These are phyloP conservation scores for Sylvietta virens DNA, from an alignment of 2,113 vertebrate species.

Conservation along the genomic window DNA sequence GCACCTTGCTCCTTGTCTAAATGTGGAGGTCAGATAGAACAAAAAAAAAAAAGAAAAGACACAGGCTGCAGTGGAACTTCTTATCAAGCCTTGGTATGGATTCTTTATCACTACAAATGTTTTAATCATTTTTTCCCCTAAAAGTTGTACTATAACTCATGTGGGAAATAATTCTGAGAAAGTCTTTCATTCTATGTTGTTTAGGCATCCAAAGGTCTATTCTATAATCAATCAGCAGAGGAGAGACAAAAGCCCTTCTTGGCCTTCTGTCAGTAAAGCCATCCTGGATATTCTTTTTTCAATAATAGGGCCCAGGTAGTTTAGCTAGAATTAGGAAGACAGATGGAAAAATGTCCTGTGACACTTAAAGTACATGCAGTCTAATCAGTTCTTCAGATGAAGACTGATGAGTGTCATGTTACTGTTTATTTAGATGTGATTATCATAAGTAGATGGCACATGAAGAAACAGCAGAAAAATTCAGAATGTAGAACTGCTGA, in stretches of 20 bases:
- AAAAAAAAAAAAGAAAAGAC: neutral
- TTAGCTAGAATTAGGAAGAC: neutral
- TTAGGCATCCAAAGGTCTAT: neutral
- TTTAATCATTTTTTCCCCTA: neutral
- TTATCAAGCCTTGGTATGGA: neutral
- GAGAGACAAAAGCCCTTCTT: neutral
- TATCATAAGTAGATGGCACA: neutral
- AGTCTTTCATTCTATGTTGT: neutral
- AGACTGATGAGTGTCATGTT: neutral
- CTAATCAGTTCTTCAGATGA: neutral
- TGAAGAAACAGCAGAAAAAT: neutral
- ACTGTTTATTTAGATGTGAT: neutral
- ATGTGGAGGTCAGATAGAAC: neutral
- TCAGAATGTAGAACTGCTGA: neutral
- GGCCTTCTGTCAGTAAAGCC: neutral
- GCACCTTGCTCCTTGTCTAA: neutral
- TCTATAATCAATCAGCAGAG: neutral
- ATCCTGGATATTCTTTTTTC: neutral
- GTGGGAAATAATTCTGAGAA: neutral
- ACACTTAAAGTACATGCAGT: neutral
- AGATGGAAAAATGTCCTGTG: neutral
- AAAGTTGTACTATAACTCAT: neutral
- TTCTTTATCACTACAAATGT: neutral
- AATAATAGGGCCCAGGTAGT: neutral
- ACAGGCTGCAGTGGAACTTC: neutral